Evolutionary conservation across 1,140 invertebrate genomes (phyloP), one percentile per base, ranked within the genome.

Genomic region (Ephestia elutella): DNA sequence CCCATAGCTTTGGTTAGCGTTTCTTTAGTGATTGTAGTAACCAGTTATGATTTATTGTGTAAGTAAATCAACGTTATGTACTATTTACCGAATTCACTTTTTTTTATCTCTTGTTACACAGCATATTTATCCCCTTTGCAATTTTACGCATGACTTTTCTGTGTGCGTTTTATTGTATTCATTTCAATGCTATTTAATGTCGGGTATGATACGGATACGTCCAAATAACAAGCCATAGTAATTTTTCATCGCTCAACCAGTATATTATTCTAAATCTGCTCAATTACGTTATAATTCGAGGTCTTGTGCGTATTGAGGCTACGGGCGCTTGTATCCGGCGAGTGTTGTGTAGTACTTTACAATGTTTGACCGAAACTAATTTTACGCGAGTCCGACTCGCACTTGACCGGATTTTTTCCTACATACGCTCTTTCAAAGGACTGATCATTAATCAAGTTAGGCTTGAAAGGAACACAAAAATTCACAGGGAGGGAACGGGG

Each of bases 201-300:
- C 13, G n/a, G 38, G 38, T 44, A 44, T 44, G 38, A 44, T 44
- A 44, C 38, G 38, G 38, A 44, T 15, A 44, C 15, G 38, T 44
- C 38, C n/a, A 44, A 44, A 44, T 44, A 44, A 44, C 38, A 15
- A 44, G 38, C 15, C 21, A 15, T 44, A 44, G 38, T 17, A 44
- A 44, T 44, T 44, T 44, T 44, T 44, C 38, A 44, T 15, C 38
- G 38, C 38, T 44, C n/a, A 44, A 44, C 38, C 38, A 44, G 13
- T 15, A 44, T 8, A 44, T 53, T 53, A 53, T 53, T 53, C 21
- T 53, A 53, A 53, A 53, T 53, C 21, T 18, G 50, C 50, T 50
- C 49, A 53, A 53, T 53, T 53, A 53, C 50, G 21, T 18, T 53
- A 53, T 25, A 53, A 53, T 53, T 53, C 50, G 50, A 53, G 50